Base-by-base conservation (phyloP, 1,140 invertebrate species). In the Drosophila santomea region DNA sequence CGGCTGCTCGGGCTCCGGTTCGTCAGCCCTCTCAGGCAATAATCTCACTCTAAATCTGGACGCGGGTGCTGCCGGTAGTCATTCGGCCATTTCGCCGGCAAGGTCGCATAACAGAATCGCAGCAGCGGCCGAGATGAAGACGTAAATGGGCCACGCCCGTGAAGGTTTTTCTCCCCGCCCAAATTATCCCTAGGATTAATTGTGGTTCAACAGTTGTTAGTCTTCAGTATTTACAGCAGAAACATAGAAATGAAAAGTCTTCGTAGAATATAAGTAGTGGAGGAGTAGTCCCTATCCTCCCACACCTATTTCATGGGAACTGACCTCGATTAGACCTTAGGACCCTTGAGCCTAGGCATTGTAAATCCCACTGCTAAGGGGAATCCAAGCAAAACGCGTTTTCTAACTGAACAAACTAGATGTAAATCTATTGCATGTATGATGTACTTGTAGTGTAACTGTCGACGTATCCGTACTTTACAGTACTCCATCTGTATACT, bases 401-500 rank as follows among this genome's bases (percentile, higher is more conserved):
- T 88, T 88, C 84, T 76, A 68, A 89, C 84, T 88, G 83, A 88
- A 79, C 83, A 89, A 89, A 88, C 59, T 86, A 86, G 82, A 41
- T 83, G 71, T 86, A 71, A 86, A 62, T 73, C 51, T 76, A 43
- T 80, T 52, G 47, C 51, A 78, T 59, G 51, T 61, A 74, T 45
- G 67, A 71, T 60, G 43, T 60, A 79, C 62, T 58, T 78, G 44
- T 61, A 71, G 58, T 57, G 28, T 72, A 58, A 50, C 36, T 71
- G 62, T 73, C 59, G 38, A 71, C 63, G 47, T 60, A 44, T 60
- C 41, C 39, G 38, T 64, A 62, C 59, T 62, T 43, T 75, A 36
- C 62, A 47, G 64, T 35, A 51, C 28, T 28, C 15, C 77, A 66
- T 74, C 48, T 64, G 62, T 77, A 73, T 80, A 76, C 61, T 76